Conservation (phyloP, 2,797 vertebrate species). For the Urocyon cinereoargenteus region DNA sequence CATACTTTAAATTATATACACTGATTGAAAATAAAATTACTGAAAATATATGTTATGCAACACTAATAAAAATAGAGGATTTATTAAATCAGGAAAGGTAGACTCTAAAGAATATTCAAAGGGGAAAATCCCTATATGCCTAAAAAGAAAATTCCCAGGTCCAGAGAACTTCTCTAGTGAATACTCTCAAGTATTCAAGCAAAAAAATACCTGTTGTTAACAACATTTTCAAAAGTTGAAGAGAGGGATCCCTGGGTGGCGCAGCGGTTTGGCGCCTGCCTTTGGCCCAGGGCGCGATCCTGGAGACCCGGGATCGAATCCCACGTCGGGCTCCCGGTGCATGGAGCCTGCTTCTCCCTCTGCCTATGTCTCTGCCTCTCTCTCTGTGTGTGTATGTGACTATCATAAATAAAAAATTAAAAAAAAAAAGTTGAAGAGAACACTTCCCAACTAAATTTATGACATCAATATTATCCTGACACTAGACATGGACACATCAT, state of each 20-base stretch:
- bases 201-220: not conserved
- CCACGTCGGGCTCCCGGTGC: too few relatives aligned
- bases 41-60: not conserved
- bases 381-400: too few relatives aligned
- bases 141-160: not conserved
- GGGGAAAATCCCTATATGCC: not conserved
- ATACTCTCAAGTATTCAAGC: not conserved
- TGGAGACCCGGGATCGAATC: too few relatives aligned
- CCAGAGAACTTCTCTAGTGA: not conserved
- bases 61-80: not conserved
- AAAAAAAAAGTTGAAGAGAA: not conserved
- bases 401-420: too few relatives aligned
- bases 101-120: not conserved
- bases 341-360: too few relatives aligned
- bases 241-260: too few relatives aligned
- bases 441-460: not conserved
- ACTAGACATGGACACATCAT: not conserved
- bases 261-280: too few relatives aligned
- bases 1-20: not conserved
- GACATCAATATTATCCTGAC: not conserved
- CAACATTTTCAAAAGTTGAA: not conserved
- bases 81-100: not conserved
- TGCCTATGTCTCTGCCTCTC: too few relatives aligned
- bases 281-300: too few relatives aligned
- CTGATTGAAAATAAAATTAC: not conserved